Evolutionary conservation across 2,888 invertebrate genomes (phyloP).

Genomic region (Pandemis cinnamomeana): DNA sequence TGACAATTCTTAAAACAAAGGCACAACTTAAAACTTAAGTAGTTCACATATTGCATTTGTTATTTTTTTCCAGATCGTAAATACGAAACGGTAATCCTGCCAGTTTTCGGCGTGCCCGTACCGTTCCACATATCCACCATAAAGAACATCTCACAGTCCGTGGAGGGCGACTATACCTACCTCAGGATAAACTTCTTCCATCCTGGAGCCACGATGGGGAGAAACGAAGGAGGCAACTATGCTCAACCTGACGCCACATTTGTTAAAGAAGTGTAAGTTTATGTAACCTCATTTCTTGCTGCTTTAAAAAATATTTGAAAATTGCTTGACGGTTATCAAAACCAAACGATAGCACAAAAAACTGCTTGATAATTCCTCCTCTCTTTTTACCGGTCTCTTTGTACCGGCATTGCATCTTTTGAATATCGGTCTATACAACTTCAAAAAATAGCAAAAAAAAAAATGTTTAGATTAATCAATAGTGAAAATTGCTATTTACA

Average conservation of each 20-base stretch:
- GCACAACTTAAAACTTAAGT: no score
- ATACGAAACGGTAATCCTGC: slow-evolving; percentile 99
- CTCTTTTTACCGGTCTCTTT: no score
- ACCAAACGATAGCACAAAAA: no score
- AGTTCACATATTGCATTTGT: neutral
- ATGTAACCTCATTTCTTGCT: neutral
- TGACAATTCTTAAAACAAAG: no score
- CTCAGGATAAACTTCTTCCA: slow-evolving; percentile 99
- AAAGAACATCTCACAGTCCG: slow-evolving; percentile 99
- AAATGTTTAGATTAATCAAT: no score
- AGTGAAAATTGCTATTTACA: slow-evolving; percentile 58
- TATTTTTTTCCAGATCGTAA: slow-evolving; percentile 89
- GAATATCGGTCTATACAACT: no score
- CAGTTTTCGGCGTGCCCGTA: slow-evolving; percentile 97
- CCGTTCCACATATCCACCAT: slow-evolving; percentile 99
- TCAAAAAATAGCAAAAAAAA: no score
- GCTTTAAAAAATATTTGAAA: no score
- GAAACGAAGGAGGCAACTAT: slow-evolving; percentile 95
- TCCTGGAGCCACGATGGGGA: slow-evolving; percentile 98
- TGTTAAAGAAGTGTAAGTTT: slow-evolving; percentile 96
- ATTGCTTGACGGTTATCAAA: no score
- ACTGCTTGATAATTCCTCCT: no score
- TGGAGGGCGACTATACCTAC: slow-evolving; percentile 99
- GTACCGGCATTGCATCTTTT: no score
- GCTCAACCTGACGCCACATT: slow-evolving; percentile 98